Conservation (phyloP, 2,113 vertebrate species). For the Vicugna pacos region DNA sequence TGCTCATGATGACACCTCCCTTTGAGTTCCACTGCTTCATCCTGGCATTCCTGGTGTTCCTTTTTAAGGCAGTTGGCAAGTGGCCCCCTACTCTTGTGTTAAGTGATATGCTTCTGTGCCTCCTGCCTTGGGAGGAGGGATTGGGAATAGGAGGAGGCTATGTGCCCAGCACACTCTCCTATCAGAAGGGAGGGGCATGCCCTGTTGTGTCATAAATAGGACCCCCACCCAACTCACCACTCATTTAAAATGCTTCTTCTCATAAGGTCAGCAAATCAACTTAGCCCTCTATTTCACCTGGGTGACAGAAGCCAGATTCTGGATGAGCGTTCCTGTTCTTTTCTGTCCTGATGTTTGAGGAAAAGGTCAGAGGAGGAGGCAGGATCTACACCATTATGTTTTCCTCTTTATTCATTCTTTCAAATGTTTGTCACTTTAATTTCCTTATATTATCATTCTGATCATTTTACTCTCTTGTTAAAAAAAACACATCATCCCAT, state of each 20-base stretch:
- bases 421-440: constrained; percentile 25
- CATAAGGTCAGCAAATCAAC: neutral
- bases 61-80: constrained; percentile 35
- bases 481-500: neutral
- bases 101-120: neutral
- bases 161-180: neutral
- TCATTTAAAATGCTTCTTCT: constrained; percentile 31
- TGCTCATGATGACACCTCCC: constrained; percentile 20
- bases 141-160: neutral
- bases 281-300: neutral
- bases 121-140: constrained; percentile 15
- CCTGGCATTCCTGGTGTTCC: constrained; percentile 47
- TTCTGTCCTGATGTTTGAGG: constrained; percentile 7
- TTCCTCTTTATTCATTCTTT: constrained; percentile 15
- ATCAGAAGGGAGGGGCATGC: constrained; percentile 64
- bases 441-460: neutral
- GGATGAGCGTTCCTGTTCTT: neutral
- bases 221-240: constrained; percentile 60
- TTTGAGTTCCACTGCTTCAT: constrained; percentile 49
- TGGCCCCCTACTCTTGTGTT: neutral
- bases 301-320: neutral
- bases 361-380: neutral
- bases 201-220: constrained; percentile 81
- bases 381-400: neutral
- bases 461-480: constrained; percentile 11